Percentiles rank a stretch among this genome's conserved stretches.
phyloP scores from a whole-genome alignment of 2,888 invertebrate species.

The Athrips mouffetella region DNA sequence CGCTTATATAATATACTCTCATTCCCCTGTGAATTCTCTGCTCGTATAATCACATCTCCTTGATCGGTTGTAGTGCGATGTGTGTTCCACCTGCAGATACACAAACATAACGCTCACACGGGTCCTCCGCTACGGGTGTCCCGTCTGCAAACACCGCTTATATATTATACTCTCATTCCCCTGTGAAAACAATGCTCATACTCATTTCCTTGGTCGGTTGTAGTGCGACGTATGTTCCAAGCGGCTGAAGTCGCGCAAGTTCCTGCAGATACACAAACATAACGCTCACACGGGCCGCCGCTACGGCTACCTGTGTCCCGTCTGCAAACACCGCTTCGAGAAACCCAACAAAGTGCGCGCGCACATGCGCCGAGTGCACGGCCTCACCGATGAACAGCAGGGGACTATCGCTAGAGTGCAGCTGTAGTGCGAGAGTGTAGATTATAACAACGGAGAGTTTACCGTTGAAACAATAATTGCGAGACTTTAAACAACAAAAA shows the following conservation, averaged over 20 bases:
- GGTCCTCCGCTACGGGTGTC: constrained; percentile 61
- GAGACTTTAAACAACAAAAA: constrained; percentile 7
- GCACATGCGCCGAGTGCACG: constrained; percentile 60
- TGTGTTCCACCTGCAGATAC: constrained; percentile 69
- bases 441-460: background rate
- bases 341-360: constrained; percentile 70
- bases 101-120: constrained; percentile 69
- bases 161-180: no score
- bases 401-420: constrained; percentile 56
- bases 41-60: no score
- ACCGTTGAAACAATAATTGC: background rate
- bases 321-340: constrained; percentile 66
- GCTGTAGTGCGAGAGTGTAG: constrained; percentile 27
- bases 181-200: background rate
- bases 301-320: constrained; percentile 60
- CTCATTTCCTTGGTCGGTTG: background rate
- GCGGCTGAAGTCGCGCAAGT: constrained; percentile 62
- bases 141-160: constrained; percentile 63
- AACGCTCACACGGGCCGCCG: constrained; percentile 66
- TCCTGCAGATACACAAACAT: constrained; percentile 69
- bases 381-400: constrained; percentile 52
- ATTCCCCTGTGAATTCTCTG: no score
- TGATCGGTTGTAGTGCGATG: constrained; percentile 61
- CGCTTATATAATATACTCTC: no score
- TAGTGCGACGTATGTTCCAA: constrained; percentile 71